Base-by-base conservation (phyloP, 2,113 vertebrate genomes). In the Otocyon megalotis region DNA sequence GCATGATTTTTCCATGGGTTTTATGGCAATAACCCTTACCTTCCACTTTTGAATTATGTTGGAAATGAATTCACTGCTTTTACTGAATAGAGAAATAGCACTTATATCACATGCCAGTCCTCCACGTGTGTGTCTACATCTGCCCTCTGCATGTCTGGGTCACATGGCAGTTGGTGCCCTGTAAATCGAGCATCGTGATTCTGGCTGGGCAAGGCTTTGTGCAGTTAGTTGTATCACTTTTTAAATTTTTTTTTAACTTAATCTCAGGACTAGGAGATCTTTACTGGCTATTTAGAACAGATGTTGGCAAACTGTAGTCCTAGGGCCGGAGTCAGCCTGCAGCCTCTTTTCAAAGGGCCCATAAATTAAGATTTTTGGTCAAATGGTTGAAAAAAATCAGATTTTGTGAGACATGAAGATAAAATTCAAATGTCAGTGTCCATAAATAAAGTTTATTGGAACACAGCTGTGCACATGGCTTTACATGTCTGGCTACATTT, bases 381-480 rank as follows among this genome's bases (percentile, higher is more conserved):
- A 5, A 80, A 37, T 37, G n/a, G 11, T 43, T 71, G 24, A 19
- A 86, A 28, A n/a, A 89, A 32, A 43, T 13, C 22, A 50, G 35
- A 74, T 92, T 88, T 74, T 63, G 35, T 96, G 54, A 86, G 24
- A 93, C 16, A n/a, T 88, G 92, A 84, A 80, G 90, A 81, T 74
- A 65, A 94, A 90, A 83, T 89, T 72, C 20, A 67, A 11, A 74
- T 88, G 16, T 84, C 62, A 82, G 43, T 67, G 50, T 69, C 20
- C 1, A 0, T 60, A 48, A 77, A 8, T 63, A 48, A 92, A 53
- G 35, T 82, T 35, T 83, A 15, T n/a, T n/a, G 54, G 74, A 62
- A 81, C 53, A 53, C 4, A 32, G 48, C 20, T 8, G 9, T 71
- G 58, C n/a, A 16, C 9, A 3, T 82, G 77, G 50, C 9, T 54